A percentile compares a stretch with the other conserved stretches of the same genome.
phyloP scores from a whole-genome alignment of 2,888 invertebrate genomes.

The Salticus scenicus region DNA sequence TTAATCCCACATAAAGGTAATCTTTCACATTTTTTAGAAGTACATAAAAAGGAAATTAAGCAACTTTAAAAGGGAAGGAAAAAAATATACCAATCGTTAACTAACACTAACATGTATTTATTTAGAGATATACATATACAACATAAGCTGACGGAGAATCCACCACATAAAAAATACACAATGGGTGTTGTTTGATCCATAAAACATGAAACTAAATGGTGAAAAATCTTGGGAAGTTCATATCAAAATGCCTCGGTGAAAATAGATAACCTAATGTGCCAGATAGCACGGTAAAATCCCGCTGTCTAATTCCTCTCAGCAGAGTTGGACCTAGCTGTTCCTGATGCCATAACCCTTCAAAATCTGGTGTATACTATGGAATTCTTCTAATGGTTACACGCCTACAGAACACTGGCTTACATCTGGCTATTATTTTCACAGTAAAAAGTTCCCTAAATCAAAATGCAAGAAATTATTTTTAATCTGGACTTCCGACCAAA shows the following conservation, averaged over 20 bases:
- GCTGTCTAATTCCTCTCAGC: constrained; percentile 8
- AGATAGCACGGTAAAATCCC: constrained; percentile 28
- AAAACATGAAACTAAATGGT: constrained; percentile 38
- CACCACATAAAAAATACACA: constrained; percentile 22
- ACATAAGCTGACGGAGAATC: constrained; percentile 20
- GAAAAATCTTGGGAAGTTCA: constrained; percentile 36
- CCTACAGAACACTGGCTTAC: constrained; percentile 33
- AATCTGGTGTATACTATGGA: constrained; percentile 22
- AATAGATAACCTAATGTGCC: constrained; percentile 51
- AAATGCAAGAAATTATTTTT: constrained; percentile 54
- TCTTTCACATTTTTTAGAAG: no score
- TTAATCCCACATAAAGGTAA: no score
- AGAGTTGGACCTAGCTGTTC: constrained; percentile 27
- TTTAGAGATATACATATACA: constrained; percentile 42
- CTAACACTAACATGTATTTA: constrained; percentile 45
- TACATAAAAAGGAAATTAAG: no score
- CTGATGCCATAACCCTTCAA: constrained; percentile 34
- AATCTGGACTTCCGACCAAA: neutral
- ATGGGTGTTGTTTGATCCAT: constrained; percentile 5
- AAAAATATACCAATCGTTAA: no score
- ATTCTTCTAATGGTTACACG: constrained; percentile 52
- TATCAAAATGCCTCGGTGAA: constrained; percentile 29
- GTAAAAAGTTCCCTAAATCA: constrained; percentile 51
- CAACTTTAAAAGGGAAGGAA: no score
- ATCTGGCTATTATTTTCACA: constrained; percentile 45